phyloP scores from a whole-genome alignment of 2,797 vertebrate species.

The Epinephelus coioides region DNA sequence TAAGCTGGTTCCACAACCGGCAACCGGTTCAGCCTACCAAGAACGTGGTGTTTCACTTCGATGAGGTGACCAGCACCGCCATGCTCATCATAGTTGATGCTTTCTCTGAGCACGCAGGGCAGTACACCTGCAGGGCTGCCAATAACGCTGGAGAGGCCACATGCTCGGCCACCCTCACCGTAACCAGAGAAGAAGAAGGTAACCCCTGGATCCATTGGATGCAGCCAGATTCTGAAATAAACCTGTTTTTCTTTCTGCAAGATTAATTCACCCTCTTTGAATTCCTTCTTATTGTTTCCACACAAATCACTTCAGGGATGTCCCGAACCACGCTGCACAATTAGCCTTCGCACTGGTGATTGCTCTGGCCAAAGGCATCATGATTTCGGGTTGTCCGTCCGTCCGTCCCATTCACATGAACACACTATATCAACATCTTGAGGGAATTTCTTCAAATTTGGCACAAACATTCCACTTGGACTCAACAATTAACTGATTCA shows the following conservation, averaged over 20 bases:
- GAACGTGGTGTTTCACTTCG: conserved; percentile 95
- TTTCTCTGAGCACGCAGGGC: conserved; percentile 92
- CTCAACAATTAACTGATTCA: too few species aligned
- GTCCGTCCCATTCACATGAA: too few species aligned
- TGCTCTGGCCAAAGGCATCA: too few species aligned
- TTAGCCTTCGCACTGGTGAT: too few species aligned
- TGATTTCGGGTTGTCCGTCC: too few species aligned
- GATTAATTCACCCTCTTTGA: conserved; percentile 23
- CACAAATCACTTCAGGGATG: conserved; percentile 42
- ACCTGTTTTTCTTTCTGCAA: neutral
- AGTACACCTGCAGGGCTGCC: conserved; percentile 93
- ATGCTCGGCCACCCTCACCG: conserved; percentile 91
- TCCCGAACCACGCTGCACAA: conserved; percentile 29
- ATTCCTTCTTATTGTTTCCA: neutral
- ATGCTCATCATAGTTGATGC: conserved; percentile 95
- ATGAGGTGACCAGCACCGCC: conserved; percentile 91
- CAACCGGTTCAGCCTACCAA: conserved; percentile 88
- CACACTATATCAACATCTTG: too few species aligned
- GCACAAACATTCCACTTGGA: too few species aligned
- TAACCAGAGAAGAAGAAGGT: conserved; percentile 91
- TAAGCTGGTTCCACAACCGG: conserved; percentile 93
- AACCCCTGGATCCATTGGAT: conserved; percentile 75
- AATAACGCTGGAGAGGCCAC: conserved; percentile 91
- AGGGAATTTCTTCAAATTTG: too few species aligned
- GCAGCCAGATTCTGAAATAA: conserved; percentile 20